phyloP scores from a whole-genome alignment of 1,140 invertebrate genomes.

The Campoletis sonorensis region DNA sequence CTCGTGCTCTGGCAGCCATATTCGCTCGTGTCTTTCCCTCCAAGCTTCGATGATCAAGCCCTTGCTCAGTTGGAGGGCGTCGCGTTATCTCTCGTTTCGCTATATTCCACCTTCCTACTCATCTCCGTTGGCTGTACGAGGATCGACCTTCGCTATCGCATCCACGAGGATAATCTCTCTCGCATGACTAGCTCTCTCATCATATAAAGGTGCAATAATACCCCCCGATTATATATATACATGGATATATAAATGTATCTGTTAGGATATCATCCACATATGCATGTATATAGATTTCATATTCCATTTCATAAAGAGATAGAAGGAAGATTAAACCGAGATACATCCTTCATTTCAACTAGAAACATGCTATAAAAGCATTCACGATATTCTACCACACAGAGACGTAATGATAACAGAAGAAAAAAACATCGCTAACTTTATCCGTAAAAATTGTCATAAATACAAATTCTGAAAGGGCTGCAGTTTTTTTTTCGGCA shows the following conservation, averaged over 20 bases:
- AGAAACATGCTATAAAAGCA: neutral
- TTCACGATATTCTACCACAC: neutral
- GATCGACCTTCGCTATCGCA: neutral
- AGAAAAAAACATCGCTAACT: too few relatives aligned
- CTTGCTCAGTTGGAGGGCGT: neutral
- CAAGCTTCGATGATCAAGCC: neutral
- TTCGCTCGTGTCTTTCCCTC: conserved; percentile 1
- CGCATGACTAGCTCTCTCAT: conserved; percentile 15
- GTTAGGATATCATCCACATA: neutral
- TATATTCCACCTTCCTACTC: neutral
- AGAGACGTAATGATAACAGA: too few relatives aligned
- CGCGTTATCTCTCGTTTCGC: conserved; percentile 5
- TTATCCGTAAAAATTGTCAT: too few relatives aligned
- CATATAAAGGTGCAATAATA: conserved; percentile 27
- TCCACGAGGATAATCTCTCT: conserved; percentile 5
- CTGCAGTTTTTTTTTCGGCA: too few relatives aligned
- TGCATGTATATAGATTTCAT: neutral
- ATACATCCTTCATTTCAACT: neutral
- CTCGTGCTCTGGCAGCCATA: neutral
- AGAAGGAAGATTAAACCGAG: too few relatives aligned
- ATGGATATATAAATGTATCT: too few relatives aligned
- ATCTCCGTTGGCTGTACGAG: neutral
- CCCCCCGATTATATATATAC: neutral
- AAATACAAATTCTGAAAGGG: too few relatives aligned
- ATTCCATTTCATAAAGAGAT: neutral